Conservation (phyloP, 2,113 vertebrate species). For the Typhlomys cinereus region DNA sequence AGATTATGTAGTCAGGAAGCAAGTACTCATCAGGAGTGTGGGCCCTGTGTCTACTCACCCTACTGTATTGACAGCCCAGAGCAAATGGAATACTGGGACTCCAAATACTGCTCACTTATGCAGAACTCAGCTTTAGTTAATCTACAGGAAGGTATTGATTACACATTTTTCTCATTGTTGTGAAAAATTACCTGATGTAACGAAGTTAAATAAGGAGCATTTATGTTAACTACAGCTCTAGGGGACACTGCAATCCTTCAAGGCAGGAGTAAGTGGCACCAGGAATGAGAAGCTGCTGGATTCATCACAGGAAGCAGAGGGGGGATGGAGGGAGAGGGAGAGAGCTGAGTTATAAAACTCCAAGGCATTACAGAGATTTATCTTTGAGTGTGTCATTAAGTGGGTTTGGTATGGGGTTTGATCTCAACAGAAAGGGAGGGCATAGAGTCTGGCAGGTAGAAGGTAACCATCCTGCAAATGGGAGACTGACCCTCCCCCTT, state of each 20-base stretch:
- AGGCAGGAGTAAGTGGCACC: no score
- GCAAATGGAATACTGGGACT: not conserved
- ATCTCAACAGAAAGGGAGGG: no score
- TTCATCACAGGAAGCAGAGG: no score
- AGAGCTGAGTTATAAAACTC: no score
- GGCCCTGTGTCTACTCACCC: not conserved
- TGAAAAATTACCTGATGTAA: not conserved
- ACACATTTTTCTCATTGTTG: not conserved
- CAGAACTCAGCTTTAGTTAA: not conserved
- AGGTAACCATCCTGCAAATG: no score
- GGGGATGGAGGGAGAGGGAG: not conserved
- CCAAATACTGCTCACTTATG: not conserved
- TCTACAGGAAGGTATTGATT: not conserved
- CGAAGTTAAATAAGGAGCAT: not conserved
- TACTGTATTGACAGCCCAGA: not conserved
- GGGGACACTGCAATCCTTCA: not conserved
- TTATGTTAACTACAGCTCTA: not conserved
- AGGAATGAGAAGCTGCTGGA: not conserved
- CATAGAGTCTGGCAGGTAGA: no score
- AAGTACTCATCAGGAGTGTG: slow-evolving; percentile 38
- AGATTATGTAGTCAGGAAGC: slow-evolving; percentile 38
- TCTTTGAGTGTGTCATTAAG: no score
- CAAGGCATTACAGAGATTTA: no score
- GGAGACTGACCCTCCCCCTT: no score
- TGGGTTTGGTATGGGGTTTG: no score